Evolutionary conservation across 2,797 vertebrate genomes (phyloP), one percentile per base, ranked within the genome.

Genomic region (Dromococcyx pavoninus): DNA sequence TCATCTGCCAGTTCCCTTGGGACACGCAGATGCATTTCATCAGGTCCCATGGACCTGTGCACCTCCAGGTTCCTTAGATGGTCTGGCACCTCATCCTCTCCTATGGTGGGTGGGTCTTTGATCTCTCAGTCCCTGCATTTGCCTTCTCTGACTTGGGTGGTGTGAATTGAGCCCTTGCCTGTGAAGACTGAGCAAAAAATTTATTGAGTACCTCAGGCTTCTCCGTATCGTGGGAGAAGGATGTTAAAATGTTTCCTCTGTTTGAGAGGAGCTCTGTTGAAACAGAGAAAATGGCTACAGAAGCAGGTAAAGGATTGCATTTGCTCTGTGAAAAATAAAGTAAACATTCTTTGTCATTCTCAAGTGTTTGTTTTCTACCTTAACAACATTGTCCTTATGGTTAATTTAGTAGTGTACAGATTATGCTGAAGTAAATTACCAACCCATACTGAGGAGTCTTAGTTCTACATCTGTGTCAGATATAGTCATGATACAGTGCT

Each of bases 391-490:
- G 72, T 96, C 86, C 73, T 96, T 50, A 66, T 81, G 82, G 70
- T 54, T 93, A 95, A 91, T 95, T 97, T 94, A 94, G 89, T 79
- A 93, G 32, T 64, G 77, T 86, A 76, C 51, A 22, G 65, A 83
- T 89, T 83, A 82, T 79, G 69, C 21, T 88, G 88, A 96, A 95
- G 91, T 89, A 89, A 93, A 79, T 93, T 72, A 21, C 70, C 85
- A 96, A 89, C 61, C 61, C 76, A 30, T 91, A 27, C 67, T 19
- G 41, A 84, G 70, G 51, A 89, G 54, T 66, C 44, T 58, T 88
- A 70, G 44, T 94, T 86, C 56, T 92, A 43, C 24, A 93, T 77
- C 88, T 91, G 18, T 48, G 76, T 94, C 80, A 91, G 43, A 24
- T 70, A 69, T 35, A 66, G 44, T 65, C 54, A 60, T 83, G 88